These are phyloP conservation scores for Planiliza haematocheilus DNA, from an alignment of 2,113 vertebrate genomes.

Conservation along the genomic window DNA sequence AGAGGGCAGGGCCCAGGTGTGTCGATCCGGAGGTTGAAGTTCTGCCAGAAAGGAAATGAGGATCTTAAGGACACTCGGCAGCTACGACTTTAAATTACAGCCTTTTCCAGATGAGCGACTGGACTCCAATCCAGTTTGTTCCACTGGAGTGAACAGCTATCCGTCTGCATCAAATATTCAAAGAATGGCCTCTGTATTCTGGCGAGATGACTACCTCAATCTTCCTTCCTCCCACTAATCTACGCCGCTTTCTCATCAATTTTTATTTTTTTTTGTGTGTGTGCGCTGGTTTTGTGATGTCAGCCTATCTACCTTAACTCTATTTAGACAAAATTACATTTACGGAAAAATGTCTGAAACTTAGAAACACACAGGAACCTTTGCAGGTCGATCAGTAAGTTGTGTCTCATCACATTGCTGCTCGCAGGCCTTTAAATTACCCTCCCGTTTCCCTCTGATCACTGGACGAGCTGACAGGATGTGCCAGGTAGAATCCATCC, in stretches of 20 bases:
- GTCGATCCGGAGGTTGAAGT: constrained; percentile 54
- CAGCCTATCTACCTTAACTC: constrained; percentile 2
- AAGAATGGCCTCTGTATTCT: constrained; percentile 76
- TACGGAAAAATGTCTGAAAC: constrained; percentile 22
- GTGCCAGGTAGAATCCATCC: constrained; percentile 66
- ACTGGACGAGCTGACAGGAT: constrained; percentile 67
- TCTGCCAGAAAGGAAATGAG: constrained; percentile 74
- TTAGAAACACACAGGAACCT: background rate
- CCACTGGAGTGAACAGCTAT: constrained; percentile 84
- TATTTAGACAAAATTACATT: constrained; percentile 6
- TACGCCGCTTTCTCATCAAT: constrained; percentile 22
- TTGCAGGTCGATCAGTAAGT: constrained; percentile 30
- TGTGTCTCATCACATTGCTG: constrained; percentile 26
- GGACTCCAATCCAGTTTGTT: constrained; percentile 85
- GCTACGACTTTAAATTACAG: constrained; percentile 81
- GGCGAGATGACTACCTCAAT: constrained; percentile 69
- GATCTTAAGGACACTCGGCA: constrained; percentile 74
- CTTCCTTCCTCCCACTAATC: constrained; percentile 64
- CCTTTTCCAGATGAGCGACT: constrained; percentile 83
- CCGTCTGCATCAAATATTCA: constrained; percentile 87
- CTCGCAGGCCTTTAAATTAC: constrained; percentile 58
- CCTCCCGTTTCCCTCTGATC: constrained; percentile 59
- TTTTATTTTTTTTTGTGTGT: constrained; percentile 15
- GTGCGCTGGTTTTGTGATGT: background rate
- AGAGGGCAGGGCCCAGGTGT: constrained; percentile 71